These are phyloP conservation scores for Keiferia lycopersicella DNA, from an alignment of 2,888 invertebrate species.

Conservation along the genomic window DNA sequence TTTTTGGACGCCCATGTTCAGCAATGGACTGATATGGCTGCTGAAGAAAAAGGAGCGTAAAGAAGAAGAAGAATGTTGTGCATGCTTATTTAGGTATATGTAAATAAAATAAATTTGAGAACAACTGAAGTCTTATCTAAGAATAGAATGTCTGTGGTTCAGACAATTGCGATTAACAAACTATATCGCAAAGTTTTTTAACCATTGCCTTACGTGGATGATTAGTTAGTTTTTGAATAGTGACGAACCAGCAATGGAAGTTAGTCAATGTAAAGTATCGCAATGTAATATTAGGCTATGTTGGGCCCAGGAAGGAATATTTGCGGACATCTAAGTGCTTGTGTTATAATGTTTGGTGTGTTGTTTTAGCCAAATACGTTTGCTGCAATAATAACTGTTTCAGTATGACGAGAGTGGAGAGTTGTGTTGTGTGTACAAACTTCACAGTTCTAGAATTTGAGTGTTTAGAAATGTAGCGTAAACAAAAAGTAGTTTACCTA, in stretches of 20 bases:
- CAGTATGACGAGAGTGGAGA: slow-evolving; percentile 4
- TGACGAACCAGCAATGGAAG: background rate
- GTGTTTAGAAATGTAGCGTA: background rate
- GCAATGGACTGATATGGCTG: no score
- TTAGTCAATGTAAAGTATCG: background rate
- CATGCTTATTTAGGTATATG: no score
- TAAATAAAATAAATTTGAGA: no score
- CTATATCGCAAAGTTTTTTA: background rate
- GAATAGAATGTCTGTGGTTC: background rate
- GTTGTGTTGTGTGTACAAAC: background rate
- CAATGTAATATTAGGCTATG: background rate
- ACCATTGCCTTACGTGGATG: background rate
- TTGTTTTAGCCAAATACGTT: slow-evolving; percentile 22
- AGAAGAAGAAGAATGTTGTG: no score
- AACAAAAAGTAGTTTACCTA: background rate
- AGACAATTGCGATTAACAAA: background rate
- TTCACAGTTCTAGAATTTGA: background rate
- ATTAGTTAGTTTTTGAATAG: background rate
- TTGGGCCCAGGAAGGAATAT: slow-evolving; percentile 27
- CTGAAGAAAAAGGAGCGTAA: no score
- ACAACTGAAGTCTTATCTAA: background rate
- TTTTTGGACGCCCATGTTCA: no score
- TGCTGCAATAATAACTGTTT: slow-evolving; percentile 19
- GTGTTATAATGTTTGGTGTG: slow-evolving; percentile 22
- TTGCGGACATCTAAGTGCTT: slow-evolving; percentile 31